phyloP scores from a whole-genome alignment of 2,797 vertebrate genomes.

The Sebastes matsubarae region DNA sequence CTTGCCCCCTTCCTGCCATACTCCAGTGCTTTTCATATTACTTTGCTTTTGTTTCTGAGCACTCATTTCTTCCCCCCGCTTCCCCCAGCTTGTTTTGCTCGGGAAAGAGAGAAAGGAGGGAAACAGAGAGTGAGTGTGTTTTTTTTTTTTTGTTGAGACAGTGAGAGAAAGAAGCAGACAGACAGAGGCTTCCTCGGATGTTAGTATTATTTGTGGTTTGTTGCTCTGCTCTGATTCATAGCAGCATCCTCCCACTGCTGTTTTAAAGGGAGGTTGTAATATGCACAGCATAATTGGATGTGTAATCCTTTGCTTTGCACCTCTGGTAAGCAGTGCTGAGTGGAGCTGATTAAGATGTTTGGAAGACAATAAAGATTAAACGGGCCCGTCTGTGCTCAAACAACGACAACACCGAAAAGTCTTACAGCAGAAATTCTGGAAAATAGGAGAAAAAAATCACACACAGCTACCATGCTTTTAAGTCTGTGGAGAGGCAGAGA shows the following conservation, averaged over 20 bases:
- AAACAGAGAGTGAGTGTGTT: background rate
- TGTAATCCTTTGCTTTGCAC: conserved; percentile 71
- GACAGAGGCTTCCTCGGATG: conserved; percentile 37
- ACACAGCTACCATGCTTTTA: background rate
- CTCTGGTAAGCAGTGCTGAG: conserved; percentile 63
- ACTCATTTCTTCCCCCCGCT: conserved; percentile 73
- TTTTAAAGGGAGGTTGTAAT: conserved; percentile 56
- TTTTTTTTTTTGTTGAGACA: background rate
- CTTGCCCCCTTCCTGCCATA: conserved; percentile 52
- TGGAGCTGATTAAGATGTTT: conserved; percentile 71
- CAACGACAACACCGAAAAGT: conserved; percentile 1
- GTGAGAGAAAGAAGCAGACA: conserved; percentile 13
- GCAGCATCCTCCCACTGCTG: conserved; percentile 56
- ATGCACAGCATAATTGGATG: conserved; percentile 65
- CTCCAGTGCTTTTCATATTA: conserved; percentile 71
- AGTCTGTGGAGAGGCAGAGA: conserved; percentile 8
- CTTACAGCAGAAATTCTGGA: background rate
- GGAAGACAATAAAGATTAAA: conserved; percentile 62
- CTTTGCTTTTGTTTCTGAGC: conserved; percentile 71
- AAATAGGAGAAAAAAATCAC: background rate
- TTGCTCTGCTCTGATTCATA: conserved; percentile 56
- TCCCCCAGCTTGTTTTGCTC: conserved; percentile 68
- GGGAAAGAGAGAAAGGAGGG: conserved; percentile 23
- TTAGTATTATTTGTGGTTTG: conserved; percentile 58
- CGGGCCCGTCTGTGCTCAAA: conserved; percentile 17